These are phyloP conservation scores for Girardinichthys multiradiatus DNA, from an alignment of 2,113 vertebrate genomes.

Conservation along the genomic window DNA sequence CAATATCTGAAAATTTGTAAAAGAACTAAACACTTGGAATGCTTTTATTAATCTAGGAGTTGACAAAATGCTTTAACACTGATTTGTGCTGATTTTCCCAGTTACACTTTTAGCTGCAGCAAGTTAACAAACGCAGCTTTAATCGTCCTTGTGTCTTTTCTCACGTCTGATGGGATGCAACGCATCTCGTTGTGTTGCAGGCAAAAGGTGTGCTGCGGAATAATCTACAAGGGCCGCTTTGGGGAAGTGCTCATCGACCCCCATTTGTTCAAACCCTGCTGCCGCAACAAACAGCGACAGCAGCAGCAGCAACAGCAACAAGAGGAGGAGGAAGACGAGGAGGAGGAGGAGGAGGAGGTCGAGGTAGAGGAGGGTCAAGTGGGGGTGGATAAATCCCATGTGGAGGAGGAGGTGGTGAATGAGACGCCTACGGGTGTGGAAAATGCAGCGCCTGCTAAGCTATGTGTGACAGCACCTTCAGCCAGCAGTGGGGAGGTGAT, in stretches of 20 bases:
- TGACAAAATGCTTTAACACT: not conserved
- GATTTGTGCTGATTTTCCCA: not conserved
- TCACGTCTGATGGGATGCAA: not conserved
- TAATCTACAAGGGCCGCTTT: slow-evolving; percentile 97
- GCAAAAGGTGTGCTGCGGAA: slow-evolving; percentile 97
- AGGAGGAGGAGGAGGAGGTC: slow-evolving; percentile 62
- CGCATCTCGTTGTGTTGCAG: slow-evolving; percentile 65
- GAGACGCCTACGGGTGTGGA: slow-evolving; percentile 43
- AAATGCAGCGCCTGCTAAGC: slow-evolving; percentile 47
- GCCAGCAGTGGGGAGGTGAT: slow-evolving; percentile 29
- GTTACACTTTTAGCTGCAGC: not conserved
- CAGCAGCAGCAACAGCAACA: slow-evolving; percentile 60
- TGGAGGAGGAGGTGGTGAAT: slow-evolving; percentile 61
- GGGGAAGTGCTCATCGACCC: slow-evolving; percentile 98
- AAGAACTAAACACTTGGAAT: not conserved
- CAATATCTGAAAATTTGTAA: not conserved
- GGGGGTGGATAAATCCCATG: slow-evolving; percentile 60
- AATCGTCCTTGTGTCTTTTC: not conserved
- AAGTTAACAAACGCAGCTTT: not conserved
- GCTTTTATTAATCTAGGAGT: not conserved
- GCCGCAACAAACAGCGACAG: slow-evolving; percentile 88
- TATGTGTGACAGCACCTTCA: slow-evolving; percentile 50
- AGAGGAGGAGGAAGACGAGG: slow-evolving; percentile 60
- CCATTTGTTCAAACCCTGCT: slow-evolving; percentile 97
- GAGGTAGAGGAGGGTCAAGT: slow-evolving; percentile 68